Conservation (phyloP, 1,140 invertebrate genomes). For the Asbolus verrucosus region DNA sequence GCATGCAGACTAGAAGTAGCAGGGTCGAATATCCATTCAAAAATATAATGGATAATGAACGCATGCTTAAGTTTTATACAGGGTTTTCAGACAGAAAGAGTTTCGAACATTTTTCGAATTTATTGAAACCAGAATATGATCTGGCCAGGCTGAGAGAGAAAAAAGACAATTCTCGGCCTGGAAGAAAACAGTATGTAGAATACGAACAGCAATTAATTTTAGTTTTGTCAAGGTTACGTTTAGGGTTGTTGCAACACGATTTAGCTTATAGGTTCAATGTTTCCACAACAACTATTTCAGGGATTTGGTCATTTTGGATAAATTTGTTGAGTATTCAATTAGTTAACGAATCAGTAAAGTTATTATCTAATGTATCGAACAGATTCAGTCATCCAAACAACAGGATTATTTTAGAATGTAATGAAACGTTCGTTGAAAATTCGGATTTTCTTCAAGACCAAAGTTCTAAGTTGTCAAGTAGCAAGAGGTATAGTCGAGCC, state of each 20-base stretch:
- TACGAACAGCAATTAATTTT: background rate
- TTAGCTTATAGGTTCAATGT: background rate
- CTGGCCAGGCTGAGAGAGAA: background rate
- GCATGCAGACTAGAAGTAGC: background rate
- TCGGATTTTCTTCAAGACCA: background rate
- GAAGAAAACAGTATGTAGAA: background rate
- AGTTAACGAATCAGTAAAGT: background rate
- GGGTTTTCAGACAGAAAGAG: background rate
- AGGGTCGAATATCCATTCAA: background rate
- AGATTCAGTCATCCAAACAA: background rate
- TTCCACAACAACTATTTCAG: background rate
- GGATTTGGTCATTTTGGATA: background rate
- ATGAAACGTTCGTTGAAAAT: constrained; percentile 9
- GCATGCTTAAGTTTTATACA: background rate
- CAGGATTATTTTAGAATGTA: background rate
- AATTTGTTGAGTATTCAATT: background rate
- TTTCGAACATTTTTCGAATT: background rate
- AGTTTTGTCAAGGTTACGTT: background rate
- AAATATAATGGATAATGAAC: background rate
- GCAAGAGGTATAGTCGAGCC: background rate
- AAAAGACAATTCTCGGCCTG: background rate
- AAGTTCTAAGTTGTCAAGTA: background rate
- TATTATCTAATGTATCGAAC: background rate
- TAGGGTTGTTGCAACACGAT: background rate
- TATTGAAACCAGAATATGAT: background rate